A percentile compares a stretch with the other conserved stretches of the same genome.
Evolutionary conservation across 2,888 invertebrate species (phyloP).

Genomic region (Ennomos erosarius): DNA sequence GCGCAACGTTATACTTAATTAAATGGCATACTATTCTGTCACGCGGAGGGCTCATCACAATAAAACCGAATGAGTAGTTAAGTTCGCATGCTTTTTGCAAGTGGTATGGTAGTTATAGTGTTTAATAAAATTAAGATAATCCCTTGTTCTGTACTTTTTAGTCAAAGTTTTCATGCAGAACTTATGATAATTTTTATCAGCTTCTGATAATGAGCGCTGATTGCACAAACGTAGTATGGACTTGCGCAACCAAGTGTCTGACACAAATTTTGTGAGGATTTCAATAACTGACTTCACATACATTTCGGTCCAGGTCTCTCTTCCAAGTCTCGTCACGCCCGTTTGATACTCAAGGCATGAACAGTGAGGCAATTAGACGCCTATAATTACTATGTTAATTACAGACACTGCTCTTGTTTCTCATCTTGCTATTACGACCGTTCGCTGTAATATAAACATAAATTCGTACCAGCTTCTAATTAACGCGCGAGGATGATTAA

Average conservation of each 20-base stretch:
- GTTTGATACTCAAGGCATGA: conserved; percentile 79
- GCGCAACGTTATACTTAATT: conserved; percentile 66
- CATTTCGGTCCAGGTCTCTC: conserved; percentile 38
- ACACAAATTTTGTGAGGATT: conserved; percentile 7
- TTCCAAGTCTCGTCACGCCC: conserved; percentile 68
- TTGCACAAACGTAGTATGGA: conserved; percentile 3
- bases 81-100: conserved; percentile 5
- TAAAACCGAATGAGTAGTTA: conserved; percentile 7
- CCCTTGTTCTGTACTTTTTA: too few relatives aligned
- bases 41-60: conserved; percentile 33
- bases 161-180: conserved; percentile 17
- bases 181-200: conserved; percentile 5
- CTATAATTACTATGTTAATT: conserved; percentile 84
- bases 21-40: conserved; percentile 69
- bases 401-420: conserved; percentile 77
- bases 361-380: conserved; percentile 80
- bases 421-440: conserved; percentile 72
- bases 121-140: too few relatives aligned
- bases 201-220: conserved; percentile 19
- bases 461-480: conserved; percentile 71
- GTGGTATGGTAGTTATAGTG: too few relatives aligned
- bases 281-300: conserved; percentile 19
- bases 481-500: conserved; percentile 67
- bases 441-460: conserved; percentile 76
- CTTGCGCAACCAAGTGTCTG: conserved; percentile 1